These are phyloP conservation scores for Tetragonula clypearis DNA, from an alignment of 1,140 invertebrate genomes.

Conservation along the genomic window DNA sequence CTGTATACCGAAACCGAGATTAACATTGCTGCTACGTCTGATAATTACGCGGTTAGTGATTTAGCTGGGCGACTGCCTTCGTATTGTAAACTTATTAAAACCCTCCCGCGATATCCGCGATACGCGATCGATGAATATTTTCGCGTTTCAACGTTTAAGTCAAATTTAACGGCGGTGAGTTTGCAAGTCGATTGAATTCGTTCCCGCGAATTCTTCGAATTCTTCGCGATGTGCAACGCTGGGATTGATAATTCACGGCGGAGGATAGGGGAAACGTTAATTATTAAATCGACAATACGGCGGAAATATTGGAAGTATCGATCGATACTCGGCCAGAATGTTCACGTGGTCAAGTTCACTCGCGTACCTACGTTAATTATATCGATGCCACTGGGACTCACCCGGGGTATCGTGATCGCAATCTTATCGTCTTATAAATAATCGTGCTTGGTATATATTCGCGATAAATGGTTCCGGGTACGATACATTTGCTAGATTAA, in stretches of 20 bases:
- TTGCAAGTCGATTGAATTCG: too few species aligned
- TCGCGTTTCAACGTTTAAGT: background rate
- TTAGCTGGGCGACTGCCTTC: conserved; percentile 15
- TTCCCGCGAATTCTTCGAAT: background rate
- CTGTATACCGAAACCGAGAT: conserved; percentile 52
- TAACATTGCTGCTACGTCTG: conserved; percentile 46
- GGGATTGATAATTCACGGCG: background rate
- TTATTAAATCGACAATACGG: background rate
- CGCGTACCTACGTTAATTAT: conserved; percentile 30
- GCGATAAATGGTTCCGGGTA: conserved; percentile 20
- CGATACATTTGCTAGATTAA: background rate
- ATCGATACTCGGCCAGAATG: conserved; percentile 29
- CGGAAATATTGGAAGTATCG: conserved; percentile 25
- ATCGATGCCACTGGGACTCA: background rate
- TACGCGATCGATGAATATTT: conserved; percentile 6
- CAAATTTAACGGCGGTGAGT: background rate
- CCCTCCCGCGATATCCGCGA: background rate
- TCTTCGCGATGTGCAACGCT: background rate
- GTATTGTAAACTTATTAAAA: conserved; percentile 36
- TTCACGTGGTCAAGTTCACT: conserved; percentile 31
- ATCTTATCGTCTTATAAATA: conserved; percentile 42
- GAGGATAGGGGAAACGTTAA: background rate
- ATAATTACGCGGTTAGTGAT: conserved; percentile 52
- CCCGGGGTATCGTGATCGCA: conserved; percentile 17
- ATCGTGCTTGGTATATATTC: background rate